phyloP scores from a whole-genome alignment of 2,888 invertebrate species.

The Sphinx pinastri region DNA sequence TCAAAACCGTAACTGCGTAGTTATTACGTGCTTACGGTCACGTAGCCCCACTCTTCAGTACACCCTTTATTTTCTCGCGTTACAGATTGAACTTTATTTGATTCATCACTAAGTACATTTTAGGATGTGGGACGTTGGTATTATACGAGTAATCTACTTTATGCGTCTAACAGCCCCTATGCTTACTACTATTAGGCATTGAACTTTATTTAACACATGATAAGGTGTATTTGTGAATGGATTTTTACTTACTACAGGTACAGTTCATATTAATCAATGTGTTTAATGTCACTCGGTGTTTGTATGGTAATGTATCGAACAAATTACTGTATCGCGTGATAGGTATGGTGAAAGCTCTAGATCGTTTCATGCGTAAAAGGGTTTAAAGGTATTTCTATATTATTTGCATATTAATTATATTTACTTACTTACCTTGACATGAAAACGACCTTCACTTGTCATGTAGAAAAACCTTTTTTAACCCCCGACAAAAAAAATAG shows the following conservation, averaged over 20 bases:
- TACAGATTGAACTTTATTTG: background rate
- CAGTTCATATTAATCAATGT: background rate
- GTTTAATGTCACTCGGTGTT: background rate
- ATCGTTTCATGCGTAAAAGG: background rate
- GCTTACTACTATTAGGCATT: background rate
- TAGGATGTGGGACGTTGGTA: background rate
- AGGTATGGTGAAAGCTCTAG: background rate
- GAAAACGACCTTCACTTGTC: no score
- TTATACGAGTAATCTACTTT: background rate
- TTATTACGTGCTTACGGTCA: conserved; percentile 18
- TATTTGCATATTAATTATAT: background rate
- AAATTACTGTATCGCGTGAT: conserved; percentile 16
- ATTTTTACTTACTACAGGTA: background rate
- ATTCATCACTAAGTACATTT: background rate
- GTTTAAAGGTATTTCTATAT: background rate
- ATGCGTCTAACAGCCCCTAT: conserved; percentile 1
- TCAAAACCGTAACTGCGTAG: conserved; percentile 11
- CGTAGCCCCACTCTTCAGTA: background rate
- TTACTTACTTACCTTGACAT: background rate
- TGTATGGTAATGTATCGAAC: background rate
- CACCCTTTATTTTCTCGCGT: background rate
- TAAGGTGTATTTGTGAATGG: background rate
- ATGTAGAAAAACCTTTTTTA: no score
- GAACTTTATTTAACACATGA: background rate
- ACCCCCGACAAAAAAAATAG: no score